Percentiles rank a stretch among this genome's conserved stretches.
phyloP scores from a whole-genome alignment of 2,888 invertebrate genomes.

The Dryomyza anilis region DNA sequence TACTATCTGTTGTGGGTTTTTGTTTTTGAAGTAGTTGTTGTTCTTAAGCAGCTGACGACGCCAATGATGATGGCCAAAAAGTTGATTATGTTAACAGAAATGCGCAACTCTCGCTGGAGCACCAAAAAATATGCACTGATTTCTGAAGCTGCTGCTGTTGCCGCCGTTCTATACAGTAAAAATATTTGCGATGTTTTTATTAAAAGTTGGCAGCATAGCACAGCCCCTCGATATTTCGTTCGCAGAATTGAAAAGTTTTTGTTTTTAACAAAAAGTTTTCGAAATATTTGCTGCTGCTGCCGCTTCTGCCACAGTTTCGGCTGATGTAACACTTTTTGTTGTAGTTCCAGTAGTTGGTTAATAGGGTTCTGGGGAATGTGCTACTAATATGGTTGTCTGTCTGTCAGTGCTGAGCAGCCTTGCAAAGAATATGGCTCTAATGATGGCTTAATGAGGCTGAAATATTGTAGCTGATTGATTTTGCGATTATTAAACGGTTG shows the following conservation, averaged over 20 bases:
- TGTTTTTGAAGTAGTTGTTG: background rate
- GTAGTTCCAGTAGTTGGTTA: background rate
- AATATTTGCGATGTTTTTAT: too few species aligned
- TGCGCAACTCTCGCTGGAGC: background rate
- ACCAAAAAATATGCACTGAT: background rate
- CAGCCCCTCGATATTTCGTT: background rate
- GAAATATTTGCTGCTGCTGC: conserved; percentile 4
- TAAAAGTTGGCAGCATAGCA: too few species aligned
- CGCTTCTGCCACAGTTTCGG: too few species aligned
- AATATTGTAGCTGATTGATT: conserved; percentile 25
- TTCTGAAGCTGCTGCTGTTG: background rate
- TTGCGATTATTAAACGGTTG: conserved; percentile 16
- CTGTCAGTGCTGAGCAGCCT: background rate
- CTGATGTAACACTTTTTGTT: conserved; percentile 4
- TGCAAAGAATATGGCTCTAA: conserved; percentile 13
- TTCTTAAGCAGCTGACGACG: background rate
- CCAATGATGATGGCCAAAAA: conserved; percentile 5
- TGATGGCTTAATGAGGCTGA: conserved; percentile 22
- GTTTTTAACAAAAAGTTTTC: conserved; percentile 1
- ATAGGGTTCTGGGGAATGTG: too few species aligned
- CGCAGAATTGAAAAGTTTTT: background rate
- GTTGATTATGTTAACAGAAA: conserved; percentile 1
- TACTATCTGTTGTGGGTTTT: background rate
- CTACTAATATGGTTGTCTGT: background rate
- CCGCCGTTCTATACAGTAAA: too few species aligned